Evolutionary conservation across 2,797 vertebrate species (phyloP).

Genomic region (Gymnocypris eckloni): DNA sequence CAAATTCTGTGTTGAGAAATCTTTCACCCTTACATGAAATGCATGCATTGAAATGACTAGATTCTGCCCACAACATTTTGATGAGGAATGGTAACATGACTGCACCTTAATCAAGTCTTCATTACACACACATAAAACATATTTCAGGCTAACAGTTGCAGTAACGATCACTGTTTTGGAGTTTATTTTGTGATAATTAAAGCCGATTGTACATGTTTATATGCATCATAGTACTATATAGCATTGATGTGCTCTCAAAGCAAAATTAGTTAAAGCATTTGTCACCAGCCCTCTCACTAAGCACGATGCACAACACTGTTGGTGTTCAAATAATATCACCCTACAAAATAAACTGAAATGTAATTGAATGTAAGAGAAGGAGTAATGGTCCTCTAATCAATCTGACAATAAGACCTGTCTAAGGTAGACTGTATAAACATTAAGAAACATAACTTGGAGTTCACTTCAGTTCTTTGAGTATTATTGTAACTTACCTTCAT

Average conservation of each 20-base stretch:
- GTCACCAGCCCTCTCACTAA: background rate
- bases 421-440: slow-evolving; percentile 38
- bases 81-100: background rate
- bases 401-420: slow-evolving; percentile 11
- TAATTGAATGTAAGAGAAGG: slow-evolving; percentile 14
- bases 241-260: background rate
- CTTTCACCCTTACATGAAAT: background rate
- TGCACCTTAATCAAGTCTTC: background rate
- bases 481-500: slow-evolving; percentile 23
- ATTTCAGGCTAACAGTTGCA: background rate
- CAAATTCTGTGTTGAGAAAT: no score
- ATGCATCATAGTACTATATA: background rate
- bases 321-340: background rate
- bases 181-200: background rate
- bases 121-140: background rate
- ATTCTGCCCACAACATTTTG: background rate
- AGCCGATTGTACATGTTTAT: background rate
- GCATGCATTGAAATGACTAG: background rate
- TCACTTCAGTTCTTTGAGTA: slow-evolving; percentile 23
- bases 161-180: background rate
- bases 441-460: slow-evolving; percentile 33
- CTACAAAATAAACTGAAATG: background rate
- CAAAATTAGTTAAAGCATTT: background rate
- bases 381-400: slow-evolving; percentile 26
- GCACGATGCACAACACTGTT: background rate